phyloP scores from a whole-genome alignment of 2,888 invertebrate genomes.

The Orthosia incerta region DNA sequence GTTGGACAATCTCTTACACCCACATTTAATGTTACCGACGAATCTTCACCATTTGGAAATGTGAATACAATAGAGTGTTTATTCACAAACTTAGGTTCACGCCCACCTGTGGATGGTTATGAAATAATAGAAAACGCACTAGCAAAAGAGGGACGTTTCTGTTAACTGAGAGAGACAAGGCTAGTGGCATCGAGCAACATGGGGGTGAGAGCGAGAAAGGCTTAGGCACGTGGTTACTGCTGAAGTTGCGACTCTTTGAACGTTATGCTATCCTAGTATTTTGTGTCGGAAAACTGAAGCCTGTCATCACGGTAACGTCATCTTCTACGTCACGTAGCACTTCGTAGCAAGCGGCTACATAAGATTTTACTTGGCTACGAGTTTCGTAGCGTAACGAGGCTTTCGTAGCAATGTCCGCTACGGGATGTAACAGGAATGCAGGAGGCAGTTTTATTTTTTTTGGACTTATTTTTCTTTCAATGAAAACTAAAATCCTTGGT shows the following conservation, averaged over 20 bases:
- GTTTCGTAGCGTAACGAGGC: constrained; percentile 22
- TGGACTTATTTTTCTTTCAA: background rate
- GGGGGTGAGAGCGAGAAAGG: constrained; percentile 11
- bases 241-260: background rate
- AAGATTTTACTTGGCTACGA: background rate
- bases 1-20: no score
- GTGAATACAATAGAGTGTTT: background rate
- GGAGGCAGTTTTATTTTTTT: background rate
- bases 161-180: constrained; percentile 1
- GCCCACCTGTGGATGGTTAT: background rate
- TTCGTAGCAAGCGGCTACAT: background rate
- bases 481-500: no score
- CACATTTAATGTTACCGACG: background rate
- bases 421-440: constrained; percentile 12
- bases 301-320: constrained; percentile 24
- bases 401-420: background rate
- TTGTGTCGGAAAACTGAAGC: constrained; percentile 16
- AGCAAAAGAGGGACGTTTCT: background rate
- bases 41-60: background rate
- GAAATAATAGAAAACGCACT: background rate
- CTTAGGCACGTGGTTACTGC: background rate
- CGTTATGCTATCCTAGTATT: constrained; percentile 22
- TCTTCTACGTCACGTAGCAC: constrained; percentile 29
- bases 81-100: no score
- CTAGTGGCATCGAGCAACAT: background rate